These are phyloP conservation scores for Andricus quercusramuli DNA, from an alignment of 2,888 invertebrate genomes.

Conservation along the genomic window DNA sequence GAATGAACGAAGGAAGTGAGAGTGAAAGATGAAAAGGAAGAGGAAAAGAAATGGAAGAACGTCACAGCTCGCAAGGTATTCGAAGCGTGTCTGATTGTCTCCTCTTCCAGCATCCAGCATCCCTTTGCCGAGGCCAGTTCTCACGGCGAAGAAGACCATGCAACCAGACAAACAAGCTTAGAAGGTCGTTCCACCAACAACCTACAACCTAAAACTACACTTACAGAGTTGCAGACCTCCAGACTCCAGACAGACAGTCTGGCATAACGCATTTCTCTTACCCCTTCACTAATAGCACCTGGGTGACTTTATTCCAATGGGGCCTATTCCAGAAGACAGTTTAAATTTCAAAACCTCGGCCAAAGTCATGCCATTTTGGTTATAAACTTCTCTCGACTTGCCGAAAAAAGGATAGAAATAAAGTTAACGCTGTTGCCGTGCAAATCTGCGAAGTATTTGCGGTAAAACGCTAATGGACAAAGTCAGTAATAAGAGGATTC, in stretches of 20 bases:
- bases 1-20: slow-evolving; percentile 24
- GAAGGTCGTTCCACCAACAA: slow-evolving; percentile 22
- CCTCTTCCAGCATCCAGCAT: slow-evolving; percentile 57
- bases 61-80: slow-evolving; percentile 54
- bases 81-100: slow-evolving; percentile 64
- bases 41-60: slow-evolving; percentile 19
- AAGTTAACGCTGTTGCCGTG: too few relatives aligned
- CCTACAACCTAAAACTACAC: slow-evolving; percentile 35
- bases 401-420: too few relatives aligned
- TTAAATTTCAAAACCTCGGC: neutral
- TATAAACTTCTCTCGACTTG: neutral
- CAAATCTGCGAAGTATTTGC: too few relatives aligned
- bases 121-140: slow-evolving; percentile 29
- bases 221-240: neutral
- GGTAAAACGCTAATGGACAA: too few relatives aligned
- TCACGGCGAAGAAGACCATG: neutral
- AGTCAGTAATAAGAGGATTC: too few relatives aligned
- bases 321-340: neutral
- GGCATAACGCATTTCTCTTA: neutral
- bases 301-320: neutral
- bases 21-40: slow-evolving; percentile 31
- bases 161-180: neutral
- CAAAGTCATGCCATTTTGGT: neutral
- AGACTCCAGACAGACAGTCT: neutral
- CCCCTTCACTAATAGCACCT: neutral